Conservation (phyloP, 2,797 vertebrate genomes). For the Euthynnus affinis region DNA sequence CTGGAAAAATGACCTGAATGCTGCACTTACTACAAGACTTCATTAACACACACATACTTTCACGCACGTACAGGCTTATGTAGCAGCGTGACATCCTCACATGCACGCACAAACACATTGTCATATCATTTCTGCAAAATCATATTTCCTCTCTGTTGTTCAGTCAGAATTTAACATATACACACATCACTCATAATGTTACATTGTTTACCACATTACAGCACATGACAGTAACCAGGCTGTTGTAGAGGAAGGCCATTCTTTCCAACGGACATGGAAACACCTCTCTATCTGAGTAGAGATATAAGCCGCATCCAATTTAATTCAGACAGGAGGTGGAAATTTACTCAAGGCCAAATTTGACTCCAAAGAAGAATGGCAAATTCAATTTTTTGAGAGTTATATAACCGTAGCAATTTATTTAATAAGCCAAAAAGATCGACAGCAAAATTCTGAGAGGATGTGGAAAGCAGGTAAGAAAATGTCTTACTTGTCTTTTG, state of each 20-base stretch:
- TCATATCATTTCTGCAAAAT: neutral
- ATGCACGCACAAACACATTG: neutral
- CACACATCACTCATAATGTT: neutral
- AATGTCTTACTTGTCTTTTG: too few relatives aligned
- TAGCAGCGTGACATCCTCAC: neutral
- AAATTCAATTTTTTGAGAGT: neutral
- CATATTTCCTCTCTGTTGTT: neutral
- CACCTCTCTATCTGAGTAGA: neutral
- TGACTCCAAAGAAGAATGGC: neutral
- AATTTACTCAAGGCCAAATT: neutral
- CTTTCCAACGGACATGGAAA: neutral
- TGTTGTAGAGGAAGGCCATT: neutral
- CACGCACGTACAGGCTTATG: neutral
- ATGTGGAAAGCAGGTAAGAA: neutral
- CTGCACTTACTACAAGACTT: slow-evolving; percentile 41
- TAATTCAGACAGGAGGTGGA: neutral
- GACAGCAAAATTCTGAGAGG: too few relatives aligned
- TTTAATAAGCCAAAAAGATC: too few relatives aligned
- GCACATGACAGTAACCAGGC: neutral
- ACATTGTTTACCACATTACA: neutral
- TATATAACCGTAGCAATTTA: neutral
- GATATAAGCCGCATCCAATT: neutral
- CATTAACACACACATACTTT: slow-evolving; percentile 15
- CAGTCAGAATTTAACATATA: neutral
- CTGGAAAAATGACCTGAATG: slow-evolving; percentile 49